Evolutionary conservation across 2,113 vertebrate species (phyloP).

Genomic region (Chionodraco myersi): DNA sequence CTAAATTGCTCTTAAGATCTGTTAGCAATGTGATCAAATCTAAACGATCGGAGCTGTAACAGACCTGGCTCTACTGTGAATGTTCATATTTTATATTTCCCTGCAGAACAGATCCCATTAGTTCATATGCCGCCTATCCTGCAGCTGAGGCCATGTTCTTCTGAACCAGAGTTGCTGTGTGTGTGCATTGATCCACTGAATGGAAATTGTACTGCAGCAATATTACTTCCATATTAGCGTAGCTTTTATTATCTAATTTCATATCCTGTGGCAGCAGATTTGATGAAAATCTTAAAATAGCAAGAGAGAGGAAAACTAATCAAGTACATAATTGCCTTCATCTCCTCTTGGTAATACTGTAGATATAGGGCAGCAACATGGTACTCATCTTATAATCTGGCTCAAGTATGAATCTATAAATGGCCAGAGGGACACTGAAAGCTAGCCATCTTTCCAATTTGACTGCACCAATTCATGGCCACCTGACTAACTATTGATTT

Average conservation of each 20-base stretch:
- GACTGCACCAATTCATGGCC: slow-evolving; percentile 16
- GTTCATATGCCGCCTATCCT: slow-evolving; percentile 9
- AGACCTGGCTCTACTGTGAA: slow-evolving; percentile 15
- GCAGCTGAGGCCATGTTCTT: slow-evolving; percentile 15
- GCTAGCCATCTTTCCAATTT: slow-evolving; percentile 26
- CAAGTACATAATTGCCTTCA: slow-evolving; percentile 41
- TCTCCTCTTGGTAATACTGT: slow-evolving; percentile 20
- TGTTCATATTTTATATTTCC: slow-evolving; percentile 10
- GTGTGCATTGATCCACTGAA: background rate
- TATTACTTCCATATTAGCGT: slow-evolving; percentile 7
- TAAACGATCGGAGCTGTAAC: slow-evolving; percentile 12
- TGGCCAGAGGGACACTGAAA: slow-evolving; percentile 35
- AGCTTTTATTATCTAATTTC: slow-evolving; percentile 41
- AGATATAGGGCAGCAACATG: slow-evolving; percentile 20
- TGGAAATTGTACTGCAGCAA: slow-evolving; percentile 24
- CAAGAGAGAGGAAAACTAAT: slow-evolving; percentile 30
- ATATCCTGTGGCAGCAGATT: slow-evolving; percentile 28
- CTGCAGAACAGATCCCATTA: slow-evolving; percentile 27
- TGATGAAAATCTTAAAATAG: slow-evolving; percentile 50
- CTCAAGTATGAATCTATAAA: slow-evolving; percentile 40
- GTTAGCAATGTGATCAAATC: background rate
- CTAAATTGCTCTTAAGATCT: background rate
- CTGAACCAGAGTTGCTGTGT: slow-evolving; percentile 7
- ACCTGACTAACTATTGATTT: slow-evolving; percentile 35
- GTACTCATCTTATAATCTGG: slow-evolving; percentile 40